These are phyloP conservation scores for Prosapia bicincta DNA, from an alignment of 2,888 invertebrate genomes.

Conservation along the genomic window DNA sequence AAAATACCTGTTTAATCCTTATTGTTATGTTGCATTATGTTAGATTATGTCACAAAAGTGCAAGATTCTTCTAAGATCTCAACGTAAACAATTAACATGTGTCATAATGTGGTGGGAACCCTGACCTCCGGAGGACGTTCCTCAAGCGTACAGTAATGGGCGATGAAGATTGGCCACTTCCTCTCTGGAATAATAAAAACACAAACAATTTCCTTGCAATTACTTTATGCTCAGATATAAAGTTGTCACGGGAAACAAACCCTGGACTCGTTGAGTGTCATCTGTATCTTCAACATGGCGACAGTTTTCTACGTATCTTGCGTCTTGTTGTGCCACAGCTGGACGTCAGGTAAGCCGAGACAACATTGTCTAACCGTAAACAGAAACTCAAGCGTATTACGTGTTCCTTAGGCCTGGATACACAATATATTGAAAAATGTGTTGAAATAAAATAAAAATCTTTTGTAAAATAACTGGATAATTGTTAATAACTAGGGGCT, in stretches of 20 bases:
- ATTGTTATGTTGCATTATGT: not conserved
- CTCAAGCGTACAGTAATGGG: not conserved
- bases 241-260: not conserved
- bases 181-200: not conserved
- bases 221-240: not conserved
- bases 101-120: not conserved
- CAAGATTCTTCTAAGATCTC: not conserved
- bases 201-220: not conserved
- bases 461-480: too few species aligned
- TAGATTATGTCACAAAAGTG: not conserved
- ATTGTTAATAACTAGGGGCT: too few species aligned
- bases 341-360: too few species aligned
- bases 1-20: too few species aligned
- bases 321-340: too few species aligned
- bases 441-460: too few species aligned
- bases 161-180: not conserved
- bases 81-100: not conserved
- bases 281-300: not conserved
- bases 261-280: not conserved
- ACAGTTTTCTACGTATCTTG: not conserved
- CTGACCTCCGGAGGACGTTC: not conserved
- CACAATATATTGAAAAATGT: too few species aligned
- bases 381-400: too few species aligned
- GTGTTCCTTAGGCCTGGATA: too few species aligned
- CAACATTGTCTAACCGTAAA: too few species aligned